Conservation (phyloP, 2,113 vertebrate genomes). For the Neomonachus schauinslandi region DNA sequence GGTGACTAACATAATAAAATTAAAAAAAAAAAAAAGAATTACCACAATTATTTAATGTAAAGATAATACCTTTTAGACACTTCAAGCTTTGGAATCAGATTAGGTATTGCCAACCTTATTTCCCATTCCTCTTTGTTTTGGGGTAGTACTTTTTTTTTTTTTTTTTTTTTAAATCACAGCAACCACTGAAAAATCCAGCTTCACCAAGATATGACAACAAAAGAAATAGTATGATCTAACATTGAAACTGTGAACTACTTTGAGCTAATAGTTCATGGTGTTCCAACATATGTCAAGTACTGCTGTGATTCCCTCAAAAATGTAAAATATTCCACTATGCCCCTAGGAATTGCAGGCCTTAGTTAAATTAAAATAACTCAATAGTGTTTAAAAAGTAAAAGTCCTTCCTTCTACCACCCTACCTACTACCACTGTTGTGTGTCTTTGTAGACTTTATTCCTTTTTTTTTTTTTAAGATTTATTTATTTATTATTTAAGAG, state of each 20-base stretch:
- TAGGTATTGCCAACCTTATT: neutral
- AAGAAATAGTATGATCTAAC: neutral
- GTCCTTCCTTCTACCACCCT: neutral
- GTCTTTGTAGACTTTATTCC: neutral
- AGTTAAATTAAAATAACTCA: constrained; percentile 4
- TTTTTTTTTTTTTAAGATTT: neutral
- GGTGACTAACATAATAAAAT: too few species aligned
- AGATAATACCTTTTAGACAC: neutral
- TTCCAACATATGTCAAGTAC: neutral
- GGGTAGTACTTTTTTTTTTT: neutral
- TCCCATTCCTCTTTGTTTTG: neutral
- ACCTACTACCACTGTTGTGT: neutral
- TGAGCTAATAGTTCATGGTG: neutral
- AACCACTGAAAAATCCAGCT: neutral
- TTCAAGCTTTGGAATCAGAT: neutral
- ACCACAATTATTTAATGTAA: neutral
- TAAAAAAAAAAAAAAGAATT: neutral
- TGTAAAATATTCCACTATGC: neutral
- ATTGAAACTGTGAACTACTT: neutral
- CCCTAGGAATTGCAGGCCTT: neutral
- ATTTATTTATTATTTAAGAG: neutral
- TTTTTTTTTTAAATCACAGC: neutral
- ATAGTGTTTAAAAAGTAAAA: constrained; percentile 8
- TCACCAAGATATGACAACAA: neutral
- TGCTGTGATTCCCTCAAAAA: neutral